Percentiles rank a stretch among this genome's conserved stretches.
Conservation (phyloP, 35 echinoderm and acorn worm genomes). For the Holothuria glaberrima region DNA sequence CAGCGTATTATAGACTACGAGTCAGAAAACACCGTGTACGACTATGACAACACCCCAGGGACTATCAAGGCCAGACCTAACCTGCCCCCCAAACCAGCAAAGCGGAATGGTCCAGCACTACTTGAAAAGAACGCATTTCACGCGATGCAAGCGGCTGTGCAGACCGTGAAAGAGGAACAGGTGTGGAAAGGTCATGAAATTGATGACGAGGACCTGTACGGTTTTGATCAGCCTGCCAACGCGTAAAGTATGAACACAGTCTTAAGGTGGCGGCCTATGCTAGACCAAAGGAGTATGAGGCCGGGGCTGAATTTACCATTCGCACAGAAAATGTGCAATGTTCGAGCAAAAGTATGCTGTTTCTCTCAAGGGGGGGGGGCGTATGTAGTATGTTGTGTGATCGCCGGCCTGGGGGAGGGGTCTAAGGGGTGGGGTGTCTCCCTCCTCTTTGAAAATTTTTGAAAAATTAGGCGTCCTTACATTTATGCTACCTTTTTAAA, state of each 20-base stretch:
- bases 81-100: neutral
- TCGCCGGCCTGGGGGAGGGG: too few relatives aligned
- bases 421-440: too few relatives aligned
- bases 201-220: constrained; percentile 4
- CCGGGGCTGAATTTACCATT: too few relatives aligned
- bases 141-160: neutral
- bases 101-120: neutral
- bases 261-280: too few relatives aligned
- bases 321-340: too few relatives aligned
- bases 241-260: neutral
- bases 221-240: constrained; percentile 23
- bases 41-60: neutral
- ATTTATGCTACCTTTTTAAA: too few relatives aligned
- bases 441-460: too few relatives aligned
- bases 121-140: neutral
- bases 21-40: neutral
- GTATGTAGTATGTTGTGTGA: too few relatives aligned
- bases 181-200: neutral
- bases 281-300: too few relatives aligned
- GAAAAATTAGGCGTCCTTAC: too few relatives aligned
- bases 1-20: neutral
- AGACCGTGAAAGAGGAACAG: neutral
- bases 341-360: too few relatives aligned
- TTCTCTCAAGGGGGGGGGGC: too few relatives aligned
- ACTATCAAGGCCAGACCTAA: neutral